Evolutionary conservation across 2,888 invertebrate species (phyloP).

Genomic region (Pterostichus madidus): DNA sequence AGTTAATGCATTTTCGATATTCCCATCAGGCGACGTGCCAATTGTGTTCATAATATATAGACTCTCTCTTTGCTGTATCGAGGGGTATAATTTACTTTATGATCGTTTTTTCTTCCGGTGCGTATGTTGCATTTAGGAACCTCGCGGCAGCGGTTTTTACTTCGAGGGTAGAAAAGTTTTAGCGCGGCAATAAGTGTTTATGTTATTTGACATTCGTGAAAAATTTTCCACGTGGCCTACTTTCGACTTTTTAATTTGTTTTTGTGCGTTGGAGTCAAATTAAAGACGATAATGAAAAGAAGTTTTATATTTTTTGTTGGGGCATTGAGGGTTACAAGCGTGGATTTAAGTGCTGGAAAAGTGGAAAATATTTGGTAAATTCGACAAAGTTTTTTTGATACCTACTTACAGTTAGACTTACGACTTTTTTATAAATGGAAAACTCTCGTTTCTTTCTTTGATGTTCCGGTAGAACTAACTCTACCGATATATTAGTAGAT

Average conservation of each 20-base stretch:
- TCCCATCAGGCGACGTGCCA: slow-evolving; percentile 68
- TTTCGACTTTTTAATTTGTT: slow-evolving; percentile 65
- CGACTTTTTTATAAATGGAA: slow-evolving; percentile 27
- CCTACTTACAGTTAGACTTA: slow-evolving; percentile 40
- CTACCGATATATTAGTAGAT: no score
- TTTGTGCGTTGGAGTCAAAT: slow-evolving; percentile 48
- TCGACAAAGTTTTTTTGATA: slow-evolving; percentile 36
- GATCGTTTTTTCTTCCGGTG: slow-evolving; percentile 55
- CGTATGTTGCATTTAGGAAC: slow-evolving; percentile 31
- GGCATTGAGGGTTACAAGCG: slow-evolving; percentile 28
- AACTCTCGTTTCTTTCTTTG: not conserved
- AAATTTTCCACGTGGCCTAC: slow-evolving; percentile 60
- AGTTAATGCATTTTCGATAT: slow-evolving; percentile 69
- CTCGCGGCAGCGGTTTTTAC: slow-evolving; percentile 34
- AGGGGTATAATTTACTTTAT: slow-evolving; percentile 60
- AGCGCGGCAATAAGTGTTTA: slow-evolving; percentile 58
- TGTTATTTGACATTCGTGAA: slow-evolving; percentile 64
- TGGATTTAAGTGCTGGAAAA: slow-evolving; percentile 30
- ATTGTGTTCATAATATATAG: slow-evolving; percentile 66
- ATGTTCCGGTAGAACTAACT: no score
- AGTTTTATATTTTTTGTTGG: slow-evolving; percentile 50
- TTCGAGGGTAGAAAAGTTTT: slow-evolving; percentile 31
- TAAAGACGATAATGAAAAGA: slow-evolving; percentile 58
- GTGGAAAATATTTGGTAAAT: slow-evolving; percentile 32
- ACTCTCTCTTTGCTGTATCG: slow-evolving; percentile 49